Evolutionary conservation across 2,888 invertebrate species (phyloP).

Genomic region (Caenorhabditis sp.): DNA sequence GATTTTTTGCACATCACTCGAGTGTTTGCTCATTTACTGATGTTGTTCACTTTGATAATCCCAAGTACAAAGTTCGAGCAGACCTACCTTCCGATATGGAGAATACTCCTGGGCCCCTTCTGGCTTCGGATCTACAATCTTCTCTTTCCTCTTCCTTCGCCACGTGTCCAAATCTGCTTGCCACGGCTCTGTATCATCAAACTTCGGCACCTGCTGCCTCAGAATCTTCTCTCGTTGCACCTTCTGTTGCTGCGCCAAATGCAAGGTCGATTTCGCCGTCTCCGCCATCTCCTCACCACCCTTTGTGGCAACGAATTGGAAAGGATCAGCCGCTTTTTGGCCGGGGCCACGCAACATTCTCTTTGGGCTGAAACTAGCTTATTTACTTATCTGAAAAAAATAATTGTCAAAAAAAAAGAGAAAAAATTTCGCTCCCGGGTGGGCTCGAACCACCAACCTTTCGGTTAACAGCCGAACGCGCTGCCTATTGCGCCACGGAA

Average conservation of each 20-base stretch:
- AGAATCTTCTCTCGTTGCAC: constrained; percentile 35
- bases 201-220: constrained; percentile 19
- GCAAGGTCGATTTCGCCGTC: constrained; percentile 39
- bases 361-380: constrained; percentile 13
- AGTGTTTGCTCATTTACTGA: too few species aligned
- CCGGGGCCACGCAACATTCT: constrained; percentile 43
- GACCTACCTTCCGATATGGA: constrained; percentile 16
- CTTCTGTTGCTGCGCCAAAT: constrained; percentile 48
- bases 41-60: background rate
- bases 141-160: constrained; percentile 48
- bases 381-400: background rate
- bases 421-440: constrained; percentile 63
- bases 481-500: constrained; percentile 65
- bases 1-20: too few species aligned
- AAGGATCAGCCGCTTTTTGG: constrained; percentile 41
- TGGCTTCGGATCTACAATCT: constrained; percentile 9
- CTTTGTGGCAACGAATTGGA: constrained; percentile 45
- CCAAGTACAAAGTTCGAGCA: background rate
- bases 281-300: constrained; percentile 47
- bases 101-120: constrained; percentile 17
- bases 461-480: constrained; percentile 71
- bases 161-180: constrained; percentile 53
- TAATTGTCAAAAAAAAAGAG: background rate
- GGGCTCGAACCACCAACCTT: constrained; percentile 70
- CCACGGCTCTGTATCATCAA: constrained; percentile 45